phyloP scores from a whole-genome alignment of 2,113 vertebrate genomes.

The Gobio gobio region DNA sequence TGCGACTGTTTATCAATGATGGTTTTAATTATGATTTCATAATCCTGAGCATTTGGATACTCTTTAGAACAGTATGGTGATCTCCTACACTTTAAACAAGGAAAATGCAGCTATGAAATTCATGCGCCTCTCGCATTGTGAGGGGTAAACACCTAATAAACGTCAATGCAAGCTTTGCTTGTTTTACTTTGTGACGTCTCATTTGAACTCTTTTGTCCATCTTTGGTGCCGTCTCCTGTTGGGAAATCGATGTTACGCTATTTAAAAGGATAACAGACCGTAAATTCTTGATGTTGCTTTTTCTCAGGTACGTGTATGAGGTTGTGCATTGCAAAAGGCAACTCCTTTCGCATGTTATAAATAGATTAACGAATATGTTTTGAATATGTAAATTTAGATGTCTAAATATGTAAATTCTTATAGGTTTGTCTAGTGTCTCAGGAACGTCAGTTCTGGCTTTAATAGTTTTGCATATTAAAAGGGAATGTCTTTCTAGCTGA shows the following conservation, averaged over 20 bases:
- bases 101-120: slow-evolving; percentile 77
- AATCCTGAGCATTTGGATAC: slow-evolving; percentile 72
- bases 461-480: slow-evolving; percentile 25
- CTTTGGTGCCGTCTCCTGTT: neutral
- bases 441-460: slow-evolving; percentile 45
- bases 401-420: slow-evolving; percentile 37
- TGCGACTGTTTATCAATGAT: slow-evolving; percentile 64
- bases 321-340: slow-evolving; percentile 42
- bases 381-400: slow-evolving; percentile 33
- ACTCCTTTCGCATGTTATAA: slow-evolving; percentile 33
- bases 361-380: slow-evolving; percentile 12
- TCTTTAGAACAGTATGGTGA: slow-evolving; percentile 73
- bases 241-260: slow-evolving; percentile 19
- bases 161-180: slow-evolving; percentile 57
- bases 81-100: slow-evolving; percentile 80
- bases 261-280: neutral
- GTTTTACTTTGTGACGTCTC: slow-evolving; percentile 46
- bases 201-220: slow-evolving; percentile 19
- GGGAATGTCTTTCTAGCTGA: slow-evolving; percentile 7
- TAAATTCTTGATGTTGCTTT: slow-evolving; percentile 32
- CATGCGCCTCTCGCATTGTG: slow-evolving; percentile 63
- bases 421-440: slow-evolving; percentile 50
- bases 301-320: slow-evolving; percentile 57
- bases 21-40: slow-evolving; percentile 69
- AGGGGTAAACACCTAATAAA: slow-evolving; percentile 62